phyloP scores from a whole-genome alignment of 1,140 invertebrate species.

The Pectinophora gossypiella region DNA sequence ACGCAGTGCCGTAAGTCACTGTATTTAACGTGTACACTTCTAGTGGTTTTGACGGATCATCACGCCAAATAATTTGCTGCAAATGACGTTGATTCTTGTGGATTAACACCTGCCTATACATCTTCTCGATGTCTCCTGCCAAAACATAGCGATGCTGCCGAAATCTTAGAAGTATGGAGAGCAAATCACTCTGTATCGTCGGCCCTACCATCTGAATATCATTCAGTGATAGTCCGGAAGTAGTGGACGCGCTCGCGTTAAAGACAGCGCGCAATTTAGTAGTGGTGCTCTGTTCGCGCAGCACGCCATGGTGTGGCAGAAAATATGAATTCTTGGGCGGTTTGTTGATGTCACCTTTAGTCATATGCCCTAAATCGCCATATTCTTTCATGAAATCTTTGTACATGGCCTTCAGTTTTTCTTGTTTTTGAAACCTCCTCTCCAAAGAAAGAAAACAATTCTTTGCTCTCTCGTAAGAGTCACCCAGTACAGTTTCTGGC shows the following conservation, averaged over 20 bases:
- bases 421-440: neutral
- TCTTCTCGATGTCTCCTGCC: neutral
- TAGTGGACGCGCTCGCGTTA: conserved; percentile 26
- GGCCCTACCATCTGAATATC: neutral
- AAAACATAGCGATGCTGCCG: neutral
- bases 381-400: neutral
- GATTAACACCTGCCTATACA: neutral
- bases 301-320: conserved; percentile 26
- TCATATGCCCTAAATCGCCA: neutral
- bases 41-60: neutral
- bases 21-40: neutral
- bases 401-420: neutral
- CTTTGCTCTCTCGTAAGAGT: no score
- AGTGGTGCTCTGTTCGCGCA: conserved; percentile 22
- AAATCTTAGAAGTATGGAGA: neutral
- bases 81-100: neutral
- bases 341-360: no score
- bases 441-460: no score
- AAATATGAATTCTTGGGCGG: neutral
- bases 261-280: conserved; percentile 38
- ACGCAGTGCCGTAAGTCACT: neutral
- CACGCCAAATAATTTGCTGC: neutral
- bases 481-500: no score
- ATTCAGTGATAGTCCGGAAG: conserved; percentile 5
- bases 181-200: neutral